Evolutionary conservation across 1,140 invertebrate species (phyloP).

Genomic region (Drosophila takahashii): DNA sequence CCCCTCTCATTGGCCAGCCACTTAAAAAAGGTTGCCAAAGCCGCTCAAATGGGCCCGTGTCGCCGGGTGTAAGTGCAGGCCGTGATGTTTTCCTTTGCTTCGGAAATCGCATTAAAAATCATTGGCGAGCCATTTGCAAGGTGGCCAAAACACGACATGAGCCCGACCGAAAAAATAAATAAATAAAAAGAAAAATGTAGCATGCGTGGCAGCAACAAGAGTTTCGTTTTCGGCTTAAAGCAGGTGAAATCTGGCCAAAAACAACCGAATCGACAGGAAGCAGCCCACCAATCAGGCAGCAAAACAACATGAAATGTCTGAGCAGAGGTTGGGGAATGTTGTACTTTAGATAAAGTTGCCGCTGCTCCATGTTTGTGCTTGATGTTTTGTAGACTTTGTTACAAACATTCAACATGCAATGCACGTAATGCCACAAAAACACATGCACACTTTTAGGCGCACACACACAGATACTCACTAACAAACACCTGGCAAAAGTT

Average conservation of each 20-base stretch:
- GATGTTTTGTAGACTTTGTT: slow-evolving; percentile 54
- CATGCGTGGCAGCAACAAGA: slow-evolving; percentile 51
- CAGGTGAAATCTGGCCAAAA: slow-evolving; percentile 65
- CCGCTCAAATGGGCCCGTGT: slow-evolving; percentile 35
- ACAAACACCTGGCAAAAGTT: slow-evolving; percentile 46
- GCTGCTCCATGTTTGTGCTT: slow-evolving; percentile 62
- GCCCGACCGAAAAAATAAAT: slow-evolving; percentile 7
- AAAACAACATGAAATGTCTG: slow-evolving; percentile 44
- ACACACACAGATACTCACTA: slow-evolving; percentile 12
- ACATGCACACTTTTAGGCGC: slow-evolving; percentile 8
- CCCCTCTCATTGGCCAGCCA: slow-evolving; percentile 62
- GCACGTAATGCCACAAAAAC: slow-evolving; percentile 56
- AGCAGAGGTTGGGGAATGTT: slow-evolving; percentile 22
- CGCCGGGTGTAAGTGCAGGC: slow-evolving; percentile 29
- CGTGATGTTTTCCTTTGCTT: slow-evolving; percentile 43
- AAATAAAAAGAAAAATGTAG: slow-evolving; percentile 26
- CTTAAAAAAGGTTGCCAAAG: slow-evolving; percentile 78
- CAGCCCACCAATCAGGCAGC: slow-evolving; percentile 25
- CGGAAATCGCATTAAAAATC: slow-evolving; percentile 81
- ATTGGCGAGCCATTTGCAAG: slow-evolving; percentile 62
- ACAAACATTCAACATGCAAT: slow-evolving; percentile 75
- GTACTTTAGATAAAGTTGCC: slow-evolving; percentile 77
- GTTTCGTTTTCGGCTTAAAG: slow-evolving; percentile 72
- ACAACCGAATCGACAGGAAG: slow-evolving; percentile 23
- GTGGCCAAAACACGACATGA: slow-evolving; percentile 49